Conservation (phyloP, 2,888 invertebrate genomes). For the Pilophorus perplexus region DNA sequence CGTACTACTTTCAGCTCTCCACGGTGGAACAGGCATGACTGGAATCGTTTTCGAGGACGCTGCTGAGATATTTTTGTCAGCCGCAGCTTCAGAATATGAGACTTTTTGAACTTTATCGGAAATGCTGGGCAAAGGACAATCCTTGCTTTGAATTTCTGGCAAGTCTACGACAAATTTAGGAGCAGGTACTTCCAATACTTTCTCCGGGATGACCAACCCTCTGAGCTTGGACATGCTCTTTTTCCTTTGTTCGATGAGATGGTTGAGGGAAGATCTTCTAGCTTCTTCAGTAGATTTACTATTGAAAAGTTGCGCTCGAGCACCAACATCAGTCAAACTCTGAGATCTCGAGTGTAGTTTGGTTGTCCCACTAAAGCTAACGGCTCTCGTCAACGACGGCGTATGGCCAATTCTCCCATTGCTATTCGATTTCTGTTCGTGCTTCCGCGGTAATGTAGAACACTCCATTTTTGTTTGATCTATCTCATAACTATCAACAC, state of each 20-base stretch:
- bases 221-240: conserved; percentile 79
- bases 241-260: conserved; percentile 75
- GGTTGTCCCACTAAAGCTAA: conserved; percentile 46
- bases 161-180: conserved; percentile 66
- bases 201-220: conserved; percentile 84
- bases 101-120: conserved; percentile 1
- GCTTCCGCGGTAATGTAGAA: conserved; percentile 42
- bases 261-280: conserved; percentile 67
- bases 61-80: neutral
- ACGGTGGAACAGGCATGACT: conserved; percentile 51
- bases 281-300: conserved; percentile 53
- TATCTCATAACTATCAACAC: conserved; percentile 14
- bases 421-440: conserved; percentile 35
- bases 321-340: conserved; percentile 55
- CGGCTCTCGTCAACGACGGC: conserved; percentile 44
- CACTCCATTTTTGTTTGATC: conserved; percentile 34
- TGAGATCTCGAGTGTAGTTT: conserved; percentile 56
- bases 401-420: conserved; percentile 1
- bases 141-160: conserved; percentile 78
- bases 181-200: conserved; percentile 54
- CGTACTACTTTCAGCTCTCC: conserved; percentile 51
- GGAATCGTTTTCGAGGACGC: conserved; percentile 24
- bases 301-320: conserved; percentile 48
- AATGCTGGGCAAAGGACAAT: conserved; percentile 53
- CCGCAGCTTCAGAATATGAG: neutral